Conservation (phyloP, 2,113 vertebrate genomes). For the Eurypyga helias region DNA sequence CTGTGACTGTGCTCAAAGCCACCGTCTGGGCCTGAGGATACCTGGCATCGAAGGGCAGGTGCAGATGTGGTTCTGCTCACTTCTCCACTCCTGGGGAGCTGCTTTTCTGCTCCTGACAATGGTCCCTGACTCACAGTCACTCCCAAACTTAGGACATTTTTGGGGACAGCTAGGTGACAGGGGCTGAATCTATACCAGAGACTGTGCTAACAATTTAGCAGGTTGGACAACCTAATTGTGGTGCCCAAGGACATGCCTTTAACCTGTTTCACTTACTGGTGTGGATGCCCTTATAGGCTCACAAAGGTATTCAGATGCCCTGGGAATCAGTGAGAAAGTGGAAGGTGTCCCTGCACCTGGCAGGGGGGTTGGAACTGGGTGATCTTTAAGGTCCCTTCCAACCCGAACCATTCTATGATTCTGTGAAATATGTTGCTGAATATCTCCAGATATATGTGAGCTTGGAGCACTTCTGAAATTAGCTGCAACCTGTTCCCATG, state of each 20-base stretch:
- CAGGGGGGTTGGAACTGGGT: too few species aligned
- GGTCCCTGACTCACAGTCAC: background rate
- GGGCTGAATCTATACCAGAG: background rate
- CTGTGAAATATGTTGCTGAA: background rate
- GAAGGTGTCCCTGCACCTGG: too few species aligned
- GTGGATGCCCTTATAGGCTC: background rate
- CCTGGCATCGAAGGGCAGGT: background rate
- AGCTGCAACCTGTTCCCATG: background rate
- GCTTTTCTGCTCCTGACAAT: background rate
- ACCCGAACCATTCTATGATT: too few species aligned
- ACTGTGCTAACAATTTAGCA: background rate
- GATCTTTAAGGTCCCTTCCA: too few species aligned
- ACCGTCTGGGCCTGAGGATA: background rate
- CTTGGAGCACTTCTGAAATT: background rate
- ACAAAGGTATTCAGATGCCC: background rate
- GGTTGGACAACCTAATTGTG: background rate
- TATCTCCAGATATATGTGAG: background rate
- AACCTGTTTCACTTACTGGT: background rate
- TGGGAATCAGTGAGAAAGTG: background rate
- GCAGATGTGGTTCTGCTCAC: background rate
- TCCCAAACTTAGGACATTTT: background rate
- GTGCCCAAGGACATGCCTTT: background rate
- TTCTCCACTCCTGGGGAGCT: background rate
- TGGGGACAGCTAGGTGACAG: background rate
- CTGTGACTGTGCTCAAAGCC: background rate